Percentiles rank a stretch among this genome's conserved stretches.
These are phyloP conservation scores for Strix aluco DNA, from an alignment of 2,113 vertebrate species.

Conservation along the genomic window DNA sequence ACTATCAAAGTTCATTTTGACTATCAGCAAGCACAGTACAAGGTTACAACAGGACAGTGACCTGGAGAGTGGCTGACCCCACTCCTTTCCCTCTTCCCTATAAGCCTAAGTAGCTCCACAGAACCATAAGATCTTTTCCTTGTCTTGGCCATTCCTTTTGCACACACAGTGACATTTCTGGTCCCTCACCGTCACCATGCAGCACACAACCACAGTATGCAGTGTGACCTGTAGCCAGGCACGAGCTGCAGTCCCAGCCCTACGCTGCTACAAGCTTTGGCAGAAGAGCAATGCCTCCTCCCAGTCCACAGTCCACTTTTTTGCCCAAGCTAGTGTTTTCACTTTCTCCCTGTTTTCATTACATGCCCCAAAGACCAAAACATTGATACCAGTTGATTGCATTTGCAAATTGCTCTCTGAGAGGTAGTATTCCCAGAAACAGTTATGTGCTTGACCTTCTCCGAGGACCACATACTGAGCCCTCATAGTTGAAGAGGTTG, in stretches of 20 bases:
- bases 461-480: neutral
- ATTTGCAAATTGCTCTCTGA: accelerated
- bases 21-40: neutral
- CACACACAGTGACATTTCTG: neutral
- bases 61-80: no score
- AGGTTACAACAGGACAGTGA: neutral
- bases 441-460: neutral
- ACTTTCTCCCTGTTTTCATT: neutral
- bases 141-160: neutral
- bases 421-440: neutral
- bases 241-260: neutral
- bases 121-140: neutral
- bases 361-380: accelerated
- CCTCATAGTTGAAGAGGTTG: accelerated
- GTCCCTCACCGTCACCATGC: neutral
- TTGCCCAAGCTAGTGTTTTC: accelerated
- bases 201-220: accelerated
- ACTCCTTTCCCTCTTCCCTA: no score
- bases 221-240: accelerated
- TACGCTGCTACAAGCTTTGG: accelerated
- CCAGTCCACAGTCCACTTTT: neutral
- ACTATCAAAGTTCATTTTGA: neutral
- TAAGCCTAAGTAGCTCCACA: no score
- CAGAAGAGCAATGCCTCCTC: accelerated
- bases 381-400: accelerated